These are phyloP conservation scores for Villa cingulata DNA, from an alignment of 2,888 invertebrate species.

Conservation along the genomic window DNA sequence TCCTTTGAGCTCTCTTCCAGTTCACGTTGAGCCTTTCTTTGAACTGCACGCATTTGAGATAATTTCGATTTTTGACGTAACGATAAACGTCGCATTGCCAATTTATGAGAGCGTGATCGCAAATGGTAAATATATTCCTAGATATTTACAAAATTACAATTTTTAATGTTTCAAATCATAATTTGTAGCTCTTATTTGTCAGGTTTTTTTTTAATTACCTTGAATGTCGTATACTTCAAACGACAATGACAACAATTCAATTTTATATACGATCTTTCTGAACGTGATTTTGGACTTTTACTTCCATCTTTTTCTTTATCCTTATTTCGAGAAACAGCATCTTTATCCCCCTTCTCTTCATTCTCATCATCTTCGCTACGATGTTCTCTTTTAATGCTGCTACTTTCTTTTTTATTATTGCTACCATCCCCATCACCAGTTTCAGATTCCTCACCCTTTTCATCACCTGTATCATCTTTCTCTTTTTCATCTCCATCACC, in stretches of 20 bases:
- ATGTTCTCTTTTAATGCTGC: not conserved
- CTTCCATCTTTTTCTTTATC: constrained; percentile 13
- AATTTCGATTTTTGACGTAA: constrained; percentile 59
- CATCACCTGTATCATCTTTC: constrained; percentile 15
- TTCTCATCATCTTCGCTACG: not conserved
- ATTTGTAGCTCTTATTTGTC: not conserved
- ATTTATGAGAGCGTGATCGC: constrained; percentile 53
- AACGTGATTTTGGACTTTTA: constrained; percentile 2
- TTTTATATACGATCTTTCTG: constrained; percentile 44
- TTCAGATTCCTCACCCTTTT: constrained; percentile 19
- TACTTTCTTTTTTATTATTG: not conserved
- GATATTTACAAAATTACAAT: not conserved
- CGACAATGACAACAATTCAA: constrained; percentile 66
- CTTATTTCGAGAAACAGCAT: constrained; percentile 15
- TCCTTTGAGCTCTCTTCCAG: constrained; percentile 56
- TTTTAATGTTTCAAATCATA: not conserved
- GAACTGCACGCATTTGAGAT: constrained; percentile 63
- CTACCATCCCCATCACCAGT: constrained; percentile 3
- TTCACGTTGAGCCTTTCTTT: constrained; percentile 65
- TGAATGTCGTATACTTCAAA: constrained; percentile 59
- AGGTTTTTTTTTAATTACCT: constrained; percentile 34
- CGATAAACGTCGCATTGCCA: constrained; percentile 60
- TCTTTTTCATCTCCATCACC: constrained; percentile 10
- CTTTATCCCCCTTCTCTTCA: constrained; percentile 14
- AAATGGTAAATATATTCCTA: constrained; percentile 63